Evolutionary conservation across 2,888 invertebrate species (phyloP).

Genomic region (Julus scandinavius): DNA sequence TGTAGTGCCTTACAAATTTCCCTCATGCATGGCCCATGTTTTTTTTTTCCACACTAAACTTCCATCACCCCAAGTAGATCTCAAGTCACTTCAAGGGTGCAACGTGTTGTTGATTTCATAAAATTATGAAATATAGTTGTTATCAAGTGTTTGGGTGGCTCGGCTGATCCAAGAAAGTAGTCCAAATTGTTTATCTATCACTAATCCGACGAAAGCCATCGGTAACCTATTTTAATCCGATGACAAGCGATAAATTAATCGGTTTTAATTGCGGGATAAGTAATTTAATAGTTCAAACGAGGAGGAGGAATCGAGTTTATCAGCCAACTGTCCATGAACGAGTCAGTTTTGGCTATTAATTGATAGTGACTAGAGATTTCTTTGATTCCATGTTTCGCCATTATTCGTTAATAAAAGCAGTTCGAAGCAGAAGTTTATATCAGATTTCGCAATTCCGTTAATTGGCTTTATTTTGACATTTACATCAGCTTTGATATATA

Average conservation of each 20-base stretch:
- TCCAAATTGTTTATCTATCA: neutral
- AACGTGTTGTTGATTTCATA: neutral
- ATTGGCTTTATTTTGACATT: neutral
- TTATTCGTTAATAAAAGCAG: neutral
- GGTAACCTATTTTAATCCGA: constrained; percentile 10
- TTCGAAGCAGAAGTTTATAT: neutral
- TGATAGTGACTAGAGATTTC: neutral
- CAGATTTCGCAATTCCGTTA: neutral
- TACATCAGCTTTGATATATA: neutral
- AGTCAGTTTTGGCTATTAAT: neutral
- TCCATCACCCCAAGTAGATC: no score
- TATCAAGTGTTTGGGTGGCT: neutral
- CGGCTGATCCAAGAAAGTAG: constrained; percentile 9
- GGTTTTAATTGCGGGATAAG: neutral
- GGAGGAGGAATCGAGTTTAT: neutral
- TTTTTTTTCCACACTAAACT: no score
- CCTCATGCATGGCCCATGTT: no score
- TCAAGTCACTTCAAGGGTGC: neutral
- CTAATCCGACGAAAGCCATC: neutral
- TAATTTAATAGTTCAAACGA: neutral
- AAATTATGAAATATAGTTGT: neutral
- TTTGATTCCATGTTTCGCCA: neutral
- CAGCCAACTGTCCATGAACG: neutral
- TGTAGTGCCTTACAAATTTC: no score
- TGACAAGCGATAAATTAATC: neutral